Conservation (phyloP, 2,113 vertebrate genomes). For the Emydocephalus ijimae region DNA sequence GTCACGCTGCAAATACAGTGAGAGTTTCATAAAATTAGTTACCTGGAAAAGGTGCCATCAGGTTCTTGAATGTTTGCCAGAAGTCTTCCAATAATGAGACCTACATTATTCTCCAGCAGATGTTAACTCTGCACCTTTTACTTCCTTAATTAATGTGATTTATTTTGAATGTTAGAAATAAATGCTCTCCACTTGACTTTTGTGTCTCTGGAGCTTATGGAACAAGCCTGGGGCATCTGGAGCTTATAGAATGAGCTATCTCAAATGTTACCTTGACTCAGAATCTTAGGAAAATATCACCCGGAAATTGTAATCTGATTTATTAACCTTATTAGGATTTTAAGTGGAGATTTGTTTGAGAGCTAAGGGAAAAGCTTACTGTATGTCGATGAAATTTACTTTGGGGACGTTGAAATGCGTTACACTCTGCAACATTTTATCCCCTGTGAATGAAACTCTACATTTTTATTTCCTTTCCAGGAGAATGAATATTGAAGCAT, state of each 20-base stretch:
- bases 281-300: slow-evolving; percentile 65
- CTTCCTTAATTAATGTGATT: slow-evolving; percentile 53
- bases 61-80: background rate
- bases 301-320: slow-evolving; percentile 24
- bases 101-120: background rate
- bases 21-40: background rate
- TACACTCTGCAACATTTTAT: background rate
- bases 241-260: slow-evolving; percentile 13
- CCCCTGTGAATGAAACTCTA: background rate
- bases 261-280: slow-evolving; percentile 71
- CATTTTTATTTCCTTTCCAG: rapidly evolving
- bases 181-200: slow-evolving; percentile 62
- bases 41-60: background rate
- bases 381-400: background rate
- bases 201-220: slow-evolving; percentile 53
- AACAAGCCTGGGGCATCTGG: slow-evolving; percentile 34
- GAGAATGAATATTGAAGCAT: background rate
- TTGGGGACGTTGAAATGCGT: slow-evolving; percentile 23
- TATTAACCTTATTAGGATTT: slow-evolving; percentile 33
- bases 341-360: slow-evolving; percentile 26
- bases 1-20: too few species aligned
- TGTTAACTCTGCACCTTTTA: background rate
- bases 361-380: background rate
- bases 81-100: background rate
- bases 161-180: slow-evolving; percentile 62